Conservation (phyloP, 2,888 invertebrate genomes). For the Branchipolynoe longqiensis region DNA sequence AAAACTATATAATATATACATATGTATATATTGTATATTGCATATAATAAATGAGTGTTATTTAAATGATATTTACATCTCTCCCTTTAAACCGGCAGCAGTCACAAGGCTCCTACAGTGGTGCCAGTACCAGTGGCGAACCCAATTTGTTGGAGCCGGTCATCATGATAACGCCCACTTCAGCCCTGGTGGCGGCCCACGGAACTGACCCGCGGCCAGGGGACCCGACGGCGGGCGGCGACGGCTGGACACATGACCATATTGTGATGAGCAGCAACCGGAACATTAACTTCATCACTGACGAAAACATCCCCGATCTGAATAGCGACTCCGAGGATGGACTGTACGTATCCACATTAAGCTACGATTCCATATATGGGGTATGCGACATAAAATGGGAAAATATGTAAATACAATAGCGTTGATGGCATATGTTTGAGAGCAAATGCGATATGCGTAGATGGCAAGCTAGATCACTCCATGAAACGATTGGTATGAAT, state of each 20-base stretch:
- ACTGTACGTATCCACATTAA: constrained; percentile 7
- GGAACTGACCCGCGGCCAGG: neutral
- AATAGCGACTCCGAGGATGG: constrained; percentile 14
- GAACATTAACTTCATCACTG: constrained; percentile 57
- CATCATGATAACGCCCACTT: neutral
- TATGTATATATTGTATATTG: too few relatives aligned
- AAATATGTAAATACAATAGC: too few relatives aligned
- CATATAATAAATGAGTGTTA: too few relatives aligned
- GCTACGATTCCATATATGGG: too few relatives aligned
- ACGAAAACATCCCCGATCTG: constrained; percentile 55
- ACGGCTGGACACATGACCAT: neutral
- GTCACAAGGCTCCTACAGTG: neutral
- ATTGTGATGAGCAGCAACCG: constrained; percentile 32
- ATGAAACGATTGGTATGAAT: too few relatives aligned
- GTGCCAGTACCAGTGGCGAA: neutral
- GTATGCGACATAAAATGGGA: too few relatives aligned
- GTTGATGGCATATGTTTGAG: too few relatives aligned
- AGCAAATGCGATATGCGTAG: too few relatives aligned
- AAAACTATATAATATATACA: too few relatives aligned
- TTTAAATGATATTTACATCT: too few relatives aligned
- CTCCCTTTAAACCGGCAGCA: too few relatives aligned
- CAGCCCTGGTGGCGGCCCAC: neutral
- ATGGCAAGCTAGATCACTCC: too few relatives aligned
- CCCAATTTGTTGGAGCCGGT: neutral
- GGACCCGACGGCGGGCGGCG: neutral